phyloP scores from a whole-genome alignment of 2,113 vertebrate genomes.

The Balaenoptera acutorostrata region DNA sequence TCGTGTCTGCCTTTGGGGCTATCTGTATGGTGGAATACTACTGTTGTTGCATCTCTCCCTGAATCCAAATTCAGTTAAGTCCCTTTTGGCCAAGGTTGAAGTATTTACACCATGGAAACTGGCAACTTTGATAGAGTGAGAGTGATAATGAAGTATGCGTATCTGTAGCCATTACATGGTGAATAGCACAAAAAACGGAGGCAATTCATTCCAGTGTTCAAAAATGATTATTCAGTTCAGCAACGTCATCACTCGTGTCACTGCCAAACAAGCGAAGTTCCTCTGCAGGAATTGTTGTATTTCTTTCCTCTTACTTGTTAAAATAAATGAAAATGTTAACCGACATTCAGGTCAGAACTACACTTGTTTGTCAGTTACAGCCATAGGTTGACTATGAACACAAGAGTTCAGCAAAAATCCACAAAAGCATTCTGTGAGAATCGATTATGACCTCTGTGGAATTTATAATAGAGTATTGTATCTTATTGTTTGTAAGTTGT shows the following conservation, averaged over 20 bases:
- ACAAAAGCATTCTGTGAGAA: background rate
- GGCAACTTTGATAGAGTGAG: background rate
- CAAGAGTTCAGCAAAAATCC: background rate
- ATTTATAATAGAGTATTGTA: background rate
- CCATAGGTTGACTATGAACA: accelerated
- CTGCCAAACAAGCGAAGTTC: background rate
- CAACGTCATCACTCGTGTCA: accelerated
- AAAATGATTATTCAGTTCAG: accelerated
- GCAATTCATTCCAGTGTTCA: background rate
- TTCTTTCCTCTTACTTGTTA: background rate
- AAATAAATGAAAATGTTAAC: background rate
- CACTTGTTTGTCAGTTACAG: accelerated
- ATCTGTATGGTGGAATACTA: background rate
- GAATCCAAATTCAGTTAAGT: accelerated
- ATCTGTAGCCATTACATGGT: accelerated
- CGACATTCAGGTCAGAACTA: accelerated
- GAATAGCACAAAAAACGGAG: accelerated
- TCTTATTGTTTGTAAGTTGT: background rate
- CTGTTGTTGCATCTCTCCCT: accelerated
- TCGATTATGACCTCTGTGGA: accelerated
- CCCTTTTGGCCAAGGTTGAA: accelerated
- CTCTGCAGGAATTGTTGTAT: background rate
- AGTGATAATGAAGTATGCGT: accelerated
- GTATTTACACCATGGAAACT: accelerated
- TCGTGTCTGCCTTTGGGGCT: accelerated